Percentiles rank a stretch among this genome's conserved stretches.
These are phyloP conservation scores for Acleris cristana DNA, from an alignment of 2,888 invertebrate genomes.

Conservation along the genomic window DNA sequence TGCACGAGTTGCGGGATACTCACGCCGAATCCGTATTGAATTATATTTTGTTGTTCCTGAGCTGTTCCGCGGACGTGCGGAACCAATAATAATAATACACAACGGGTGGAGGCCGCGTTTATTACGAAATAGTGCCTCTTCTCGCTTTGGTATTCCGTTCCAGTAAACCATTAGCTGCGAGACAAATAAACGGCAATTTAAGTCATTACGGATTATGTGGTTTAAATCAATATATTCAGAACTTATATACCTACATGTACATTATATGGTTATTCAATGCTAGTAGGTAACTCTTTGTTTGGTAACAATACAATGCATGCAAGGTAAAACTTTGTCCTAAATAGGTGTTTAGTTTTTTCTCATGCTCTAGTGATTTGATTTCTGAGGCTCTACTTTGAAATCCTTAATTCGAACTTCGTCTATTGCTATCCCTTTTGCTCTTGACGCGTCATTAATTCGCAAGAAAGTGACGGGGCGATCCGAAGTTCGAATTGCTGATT, in stretches of 20 bases:
- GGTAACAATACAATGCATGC: too few species aligned
- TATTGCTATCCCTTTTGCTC: too few species aligned
- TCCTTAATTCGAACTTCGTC: too few species aligned
- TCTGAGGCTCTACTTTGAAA: too few species aligned
- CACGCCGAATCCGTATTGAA: conserved; percentile 21
- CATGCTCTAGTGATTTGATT: too few species aligned
- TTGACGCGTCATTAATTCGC: too few species aligned
- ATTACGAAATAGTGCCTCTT: conserved; percentile 23
- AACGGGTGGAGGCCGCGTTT: conserved; percentile 21
- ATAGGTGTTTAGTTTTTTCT: too few species aligned
- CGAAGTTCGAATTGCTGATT: too few species aligned
- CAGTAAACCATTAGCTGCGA: conserved; percentile 11
- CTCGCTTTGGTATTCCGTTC: conserved; percentile 18
- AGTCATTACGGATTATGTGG: conserved; percentile 9
- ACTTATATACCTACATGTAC: neutral
- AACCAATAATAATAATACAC: conserved; percentile 28
- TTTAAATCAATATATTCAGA: neutral
- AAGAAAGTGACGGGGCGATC: too few species aligned
- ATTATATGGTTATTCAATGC: too few species aligned
- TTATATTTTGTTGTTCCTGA: conserved; percentile 23
- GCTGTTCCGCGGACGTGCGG: conserved; percentile 25
- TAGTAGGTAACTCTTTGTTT: too few species aligned
- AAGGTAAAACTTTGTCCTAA: too few species aligned
- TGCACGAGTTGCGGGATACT: conserved; percentile 6
- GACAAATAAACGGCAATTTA: conserved; percentile 5